These are phyloP conservation scores for Polylopha cassiicola DNA, from an alignment of 2,888 invertebrate genomes.

Conservation along the genomic window DNA sequence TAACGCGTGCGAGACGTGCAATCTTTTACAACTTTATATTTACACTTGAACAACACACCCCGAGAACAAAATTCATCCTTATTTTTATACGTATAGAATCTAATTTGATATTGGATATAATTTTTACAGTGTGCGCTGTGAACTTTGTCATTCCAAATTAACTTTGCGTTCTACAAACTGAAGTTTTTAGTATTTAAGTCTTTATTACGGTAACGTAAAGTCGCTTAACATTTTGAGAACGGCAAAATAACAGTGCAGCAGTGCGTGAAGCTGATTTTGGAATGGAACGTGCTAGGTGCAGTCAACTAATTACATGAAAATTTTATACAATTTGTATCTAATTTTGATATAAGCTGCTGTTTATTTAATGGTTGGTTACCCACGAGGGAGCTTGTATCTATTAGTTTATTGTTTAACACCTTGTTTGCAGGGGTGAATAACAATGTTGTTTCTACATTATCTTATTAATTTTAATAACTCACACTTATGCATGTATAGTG, in stretches of 20 bases:
- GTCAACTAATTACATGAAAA: constrained; percentile 21
- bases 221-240: constrained; percentile 8
- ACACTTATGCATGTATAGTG: too few species aligned
- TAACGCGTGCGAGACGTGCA: constrained; percentile 38
- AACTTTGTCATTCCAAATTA: constrained; percentile 19
- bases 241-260: constrained; percentile 27
- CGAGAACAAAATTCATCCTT: constrained; percentile 1
- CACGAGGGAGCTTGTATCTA: constrained; percentile 8
- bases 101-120: constrained; percentile 1
- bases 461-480: too few species aligned
- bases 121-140: constrained; percentile 3
- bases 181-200: constrained; percentile 18
- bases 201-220: constrained; percentile 7
- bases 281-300: constrained; percentile 40
- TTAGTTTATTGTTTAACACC: constrained; percentile 18
- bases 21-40: constrained; percentile 29
- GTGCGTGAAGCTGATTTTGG: constrained; percentile 46
- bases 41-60: not conserved
- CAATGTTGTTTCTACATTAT: not conserved
- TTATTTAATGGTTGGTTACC: constrained; percentile 29
- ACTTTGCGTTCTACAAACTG: not conserved
- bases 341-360: constrained; percentile 32
- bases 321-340: constrained; percentile 45
- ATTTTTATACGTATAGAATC: not conserved
- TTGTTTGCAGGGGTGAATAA: too few species aligned